Evolutionary conservation across 2,113 vertebrate species (phyloP).

Genomic region (Chaetodon auriga): DNA sequence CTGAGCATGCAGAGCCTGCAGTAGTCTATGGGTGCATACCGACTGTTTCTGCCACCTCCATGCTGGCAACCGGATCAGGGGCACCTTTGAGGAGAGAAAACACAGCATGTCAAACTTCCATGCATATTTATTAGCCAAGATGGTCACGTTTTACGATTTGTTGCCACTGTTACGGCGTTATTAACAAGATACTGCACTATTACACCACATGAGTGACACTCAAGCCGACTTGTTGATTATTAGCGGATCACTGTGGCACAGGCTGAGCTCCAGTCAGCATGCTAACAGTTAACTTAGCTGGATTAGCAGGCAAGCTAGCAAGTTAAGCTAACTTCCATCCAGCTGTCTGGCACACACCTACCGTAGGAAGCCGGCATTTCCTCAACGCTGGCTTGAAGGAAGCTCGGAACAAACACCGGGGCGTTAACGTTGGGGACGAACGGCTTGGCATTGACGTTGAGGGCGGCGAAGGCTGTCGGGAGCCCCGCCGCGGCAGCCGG

Average conservation of each 20-base stretch:
- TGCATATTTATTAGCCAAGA: slow-evolving; percentile 25
- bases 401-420: slow-evolving; percentile 94
- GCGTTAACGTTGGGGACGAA: slow-evolving; percentile 96
- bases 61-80: slow-evolving; percentile 89
- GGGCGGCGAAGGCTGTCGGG: slow-evolving; percentile 90
- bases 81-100: slow-evolving; percentile 83
- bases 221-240: slow-evolving; percentile 65
- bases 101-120: slow-evolving; percentile 54
- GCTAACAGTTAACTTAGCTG: slow-evolving; percentile 69
- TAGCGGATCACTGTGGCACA: slow-evolving; percentile 8
- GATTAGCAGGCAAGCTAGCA: slow-evolving; percentile 71
- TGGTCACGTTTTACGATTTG: not conserved
- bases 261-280: slow-evolving; percentile 40
- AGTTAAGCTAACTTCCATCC: slow-evolving; percentile 73
- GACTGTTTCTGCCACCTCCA: slow-evolving; percentile 94
- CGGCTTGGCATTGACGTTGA: slow-evolving; percentile 97
- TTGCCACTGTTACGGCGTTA: not conserved
- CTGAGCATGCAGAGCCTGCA: slow-evolving; percentile 4
- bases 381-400: slow-evolving; percentile 77
- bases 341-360: slow-evolving; percentile 51
- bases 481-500: slow-evolving; percentile 87
- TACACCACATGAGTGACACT: not conserved
- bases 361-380: slow-evolving; percentile 73
- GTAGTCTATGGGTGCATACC: slow-evolving; percentile 82
- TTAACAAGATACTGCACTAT: not conserved